Base-by-base conservation (phyloP, 2,797 vertebrate species). In the Cyclopterus lumpus region DNA sequence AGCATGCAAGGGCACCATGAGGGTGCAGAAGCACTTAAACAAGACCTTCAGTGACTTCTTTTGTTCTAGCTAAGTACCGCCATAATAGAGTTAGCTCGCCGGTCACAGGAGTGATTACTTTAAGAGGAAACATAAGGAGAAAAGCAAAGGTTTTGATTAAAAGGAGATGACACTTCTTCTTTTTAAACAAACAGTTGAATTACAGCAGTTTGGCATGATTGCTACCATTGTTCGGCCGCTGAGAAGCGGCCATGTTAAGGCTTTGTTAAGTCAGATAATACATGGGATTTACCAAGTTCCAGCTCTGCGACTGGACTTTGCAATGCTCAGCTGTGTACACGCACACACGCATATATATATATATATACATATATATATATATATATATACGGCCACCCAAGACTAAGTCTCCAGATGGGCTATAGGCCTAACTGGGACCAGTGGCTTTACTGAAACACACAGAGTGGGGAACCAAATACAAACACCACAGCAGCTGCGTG, bases 361-460 rank as follows among this genome's bases (percentile, higher is more conserved):
- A 7, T 20, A 53, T 8, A 48, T 59, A 75, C 46, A 67, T 42
- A 63, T 62, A 80, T 53, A 54, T 15, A 18, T 15, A 49, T 8
- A 51, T 59, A 69, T 48, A 67, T 44, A 64, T 62, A 70, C 12
- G 82, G 87, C 90, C 89, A 92, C 91, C 89, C 90, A 90, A 80
- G 83, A 84, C 83, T 68, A 1, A 42, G 73, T 63, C 82, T 91
- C 85, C 90, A 92, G 89, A 91, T 93, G 92, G 89, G 71, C 79
- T 60, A 6, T 16, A 8, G 76, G 81, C 67, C 86, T 70, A 83
- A 86, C 79, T 77, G 76, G 78, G 73, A 86, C 79, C 73, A 16
- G 82, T 84, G 81, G 84, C 82, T 89, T 85, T 63, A 57, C 63
- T 63, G 79, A 71, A 72, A 73, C 79, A 80, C 80, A 84, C 74